Base-by-base conservation (phyloP, 2,888 invertebrate species). In the Lasiommata megera region DNA sequence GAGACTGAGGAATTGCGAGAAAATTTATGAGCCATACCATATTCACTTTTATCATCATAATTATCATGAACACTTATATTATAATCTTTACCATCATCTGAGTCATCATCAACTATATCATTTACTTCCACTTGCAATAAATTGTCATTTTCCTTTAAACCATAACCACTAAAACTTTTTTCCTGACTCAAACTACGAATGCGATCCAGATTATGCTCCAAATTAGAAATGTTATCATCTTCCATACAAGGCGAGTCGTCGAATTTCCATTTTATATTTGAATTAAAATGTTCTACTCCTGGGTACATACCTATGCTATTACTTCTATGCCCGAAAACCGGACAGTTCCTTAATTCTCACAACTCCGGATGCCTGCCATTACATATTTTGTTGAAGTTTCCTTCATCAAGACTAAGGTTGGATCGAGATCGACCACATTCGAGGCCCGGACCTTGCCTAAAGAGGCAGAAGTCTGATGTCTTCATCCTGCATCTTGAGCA, bases 281-380 rank as follows among this genome's bases (percentile, higher is more conserved):
- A 84, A 72, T 85, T 89, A 68, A 91, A 90, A 71, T 88, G 88
- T 74, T 90, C 91, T 28, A 88, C 74, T n/a, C 87, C 85, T 5
- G 90, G 88, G 68, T 88, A 90, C 70, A 89, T 79, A 46, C 88
- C 82, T 76, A 90, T 77, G 68, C 91, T 91, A 82, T 90, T 90
- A 67, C 91, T 91, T 82, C 90, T 89, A 71, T 90, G 90, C 80
- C 91, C 91, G 84, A 88, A 85, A 64, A 89, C 83, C 86, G 89
- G 90, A 73, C 90, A 90, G 67, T 87, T 88, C 72, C 84, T 86
- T 76, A 79, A 91, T 66, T 91, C 91, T 91, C 91, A 91, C 91
- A 91, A 91, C 65, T 91, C 91, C 53, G 89, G 88, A 67, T 90
- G 90, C 62, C 91, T 75, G 16, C 88, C 87, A 60, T 89, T 91